Base-by-base conservation (phyloP, 2,888 invertebrate species). In the Nycteola revayana region DNA sequence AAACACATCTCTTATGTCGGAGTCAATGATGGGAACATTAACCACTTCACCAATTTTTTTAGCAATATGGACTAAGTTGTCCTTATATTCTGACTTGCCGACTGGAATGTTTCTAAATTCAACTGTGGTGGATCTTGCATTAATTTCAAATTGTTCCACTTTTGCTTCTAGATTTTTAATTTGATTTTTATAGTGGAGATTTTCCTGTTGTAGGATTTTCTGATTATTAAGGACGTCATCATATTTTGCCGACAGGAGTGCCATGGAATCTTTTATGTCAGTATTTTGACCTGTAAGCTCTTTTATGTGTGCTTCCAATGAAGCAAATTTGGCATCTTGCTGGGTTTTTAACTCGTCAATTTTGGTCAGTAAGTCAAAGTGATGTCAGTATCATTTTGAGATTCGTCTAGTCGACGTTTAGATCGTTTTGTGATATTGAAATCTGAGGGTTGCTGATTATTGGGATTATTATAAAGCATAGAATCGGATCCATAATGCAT, bases 211-310 rank as follows among this genome's bases (percentile, higher is more conserved):
- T 7, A 30, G 14, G 14, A 10, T 28, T 36, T 30, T 30, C 10
- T 26, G 3, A 2, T 36, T 23, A 17, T 8, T 23, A n/a, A 36
- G 30, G 11, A 36, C 30, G 14, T 30, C 36, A 36, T 36, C 36
- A 3, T 36, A 36, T 22, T 30, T 36, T 7, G 7, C 35, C 9
- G 29, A 22, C 3, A 26, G 11, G 3, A 8, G 8, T 8, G 9
- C 10, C 23, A 29, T 23, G n/a, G 29, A 26, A n/a, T 25, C 8
- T 32, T 32, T 32, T 9, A 20, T 9, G 7, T 32, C 32, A 6
- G 18, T 18, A 18, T 18, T 18, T 18, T 18, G 18, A 18, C n/a
- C n/a, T n/a, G n/a, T n/a, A n/a, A n/a, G n/a, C n/a, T n/a, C n/a
- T n/a, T n/a, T n/a, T n/a, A n/a, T n/a, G n/a, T n/a, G n/a, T n/a